phyloP scores from a whole-genome alignment of 2,888 invertebrate species.

The Melangyna quadrimaculata region DNA sequence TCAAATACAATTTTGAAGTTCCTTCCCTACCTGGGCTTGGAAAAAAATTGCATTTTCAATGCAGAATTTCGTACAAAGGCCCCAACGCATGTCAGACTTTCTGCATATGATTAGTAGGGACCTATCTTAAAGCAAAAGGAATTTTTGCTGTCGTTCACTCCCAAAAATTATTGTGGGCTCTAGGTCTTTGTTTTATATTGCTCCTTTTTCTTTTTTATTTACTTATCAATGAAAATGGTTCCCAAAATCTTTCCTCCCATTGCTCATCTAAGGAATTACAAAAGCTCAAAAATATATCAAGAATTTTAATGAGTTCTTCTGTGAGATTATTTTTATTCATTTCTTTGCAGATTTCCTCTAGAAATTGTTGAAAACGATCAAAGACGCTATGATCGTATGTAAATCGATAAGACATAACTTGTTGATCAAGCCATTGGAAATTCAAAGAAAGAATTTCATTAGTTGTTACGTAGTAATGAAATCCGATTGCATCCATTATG shows the following conservation, averaged over 20 bases:
- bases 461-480: conserved; percentile 35
- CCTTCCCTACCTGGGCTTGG: too few species aligned
- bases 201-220: background rate
- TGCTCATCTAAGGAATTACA: conserved; percentile 13
- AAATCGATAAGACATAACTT: conserved; percentile 14
- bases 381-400: background rate
- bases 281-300: conserved; percentile 22
- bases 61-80: too few species aligned
- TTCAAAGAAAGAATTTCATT: conserved; percentile 12
- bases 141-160: too few species aligned
- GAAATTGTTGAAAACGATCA: background rate
- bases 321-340: conserved; percentile 1
- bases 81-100: too few species aligned
- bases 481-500: conserved; percentile 54
- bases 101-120: too few species aligned
- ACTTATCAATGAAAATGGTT: conserved; percentile 56
- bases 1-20: too few species aligned
- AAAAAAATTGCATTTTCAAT: too few species aligned
- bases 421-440: conserved; percentile 31
- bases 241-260: conserved; percentile 38
- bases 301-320: conserved; percentile 7
- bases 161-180: too few species aligned
- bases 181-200: too few species aligned
- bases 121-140: too few species aligned
- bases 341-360: conserved; percentile 1